Evolutionary conservation across 2,888 invertebrate genomes (phyloP).

Genomic region (Lacanobia oleracea): DNA sequence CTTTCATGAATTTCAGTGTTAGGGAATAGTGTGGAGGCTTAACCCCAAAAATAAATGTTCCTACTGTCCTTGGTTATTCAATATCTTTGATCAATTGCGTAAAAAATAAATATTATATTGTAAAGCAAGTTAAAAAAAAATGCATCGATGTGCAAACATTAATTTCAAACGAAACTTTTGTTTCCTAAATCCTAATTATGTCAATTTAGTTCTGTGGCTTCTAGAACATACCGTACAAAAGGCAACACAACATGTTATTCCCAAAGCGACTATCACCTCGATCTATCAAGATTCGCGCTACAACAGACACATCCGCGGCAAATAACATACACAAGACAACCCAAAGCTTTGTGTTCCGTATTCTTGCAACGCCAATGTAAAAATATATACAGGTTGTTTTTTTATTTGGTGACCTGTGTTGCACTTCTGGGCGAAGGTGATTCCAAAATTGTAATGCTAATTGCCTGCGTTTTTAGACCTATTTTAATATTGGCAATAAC

Average conservation of each 20-base stretch:
- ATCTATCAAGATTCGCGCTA: conserved; percentile 40
- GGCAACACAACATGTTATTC: conserved; percentile 18
- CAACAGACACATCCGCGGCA: conserved; percentile 16
- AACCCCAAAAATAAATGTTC: too few species aligned
- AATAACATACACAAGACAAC: conserved; percentile 38
- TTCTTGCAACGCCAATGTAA: conserved; percentile 18
- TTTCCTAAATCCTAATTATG: neutral
- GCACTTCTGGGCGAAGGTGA: neutral
- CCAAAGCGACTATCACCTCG: conserved; percentile 25
- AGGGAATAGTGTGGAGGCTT: too few species aligned
- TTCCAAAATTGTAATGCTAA: too few species aligned
- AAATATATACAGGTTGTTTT: conserved; percentile 26
- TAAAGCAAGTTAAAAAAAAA: too few species aligned
- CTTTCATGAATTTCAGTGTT: too few species aligned
- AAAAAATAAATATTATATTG: neutral
- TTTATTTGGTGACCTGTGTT: neutral
- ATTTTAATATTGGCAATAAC: neutral
- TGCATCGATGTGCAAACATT: neutral
- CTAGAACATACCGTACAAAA: neutral
- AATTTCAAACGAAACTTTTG: neutral
- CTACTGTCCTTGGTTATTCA: neutral
- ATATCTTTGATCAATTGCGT: neutral
- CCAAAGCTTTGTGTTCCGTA: conserved; percentile 46
- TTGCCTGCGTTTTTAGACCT: neutral
- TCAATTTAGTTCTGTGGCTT: conserved; percentile 1